Conservation (phyloP, 2,888 invertebrate genomes). For the Petrolisthes manimaculis region DNA sequence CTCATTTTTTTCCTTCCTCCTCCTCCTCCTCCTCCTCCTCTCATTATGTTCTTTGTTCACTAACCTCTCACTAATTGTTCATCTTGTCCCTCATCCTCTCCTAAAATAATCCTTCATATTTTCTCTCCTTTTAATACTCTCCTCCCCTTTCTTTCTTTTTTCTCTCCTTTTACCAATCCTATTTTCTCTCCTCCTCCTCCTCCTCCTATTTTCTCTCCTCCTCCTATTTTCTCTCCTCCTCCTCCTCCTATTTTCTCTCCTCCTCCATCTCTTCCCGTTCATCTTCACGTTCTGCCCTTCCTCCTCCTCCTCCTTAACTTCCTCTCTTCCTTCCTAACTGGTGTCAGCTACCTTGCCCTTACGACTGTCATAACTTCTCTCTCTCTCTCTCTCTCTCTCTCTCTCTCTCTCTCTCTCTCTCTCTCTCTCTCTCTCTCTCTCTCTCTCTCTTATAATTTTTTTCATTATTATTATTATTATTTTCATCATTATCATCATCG, state of each 20-base stretch:
- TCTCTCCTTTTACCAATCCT: neutral
- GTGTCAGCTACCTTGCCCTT: neutral
- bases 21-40: neutral
- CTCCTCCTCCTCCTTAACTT: neutral
- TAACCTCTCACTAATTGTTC: neutral
- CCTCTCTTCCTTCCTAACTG: neutral
- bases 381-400: neutral
- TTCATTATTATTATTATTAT: neutral
- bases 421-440: neutral
- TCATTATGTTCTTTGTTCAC: neutral
- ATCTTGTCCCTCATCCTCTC: neutral
- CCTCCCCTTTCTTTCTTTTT: neutral
- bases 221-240: neutral
- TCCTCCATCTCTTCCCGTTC: neutral
- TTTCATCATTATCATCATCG: neutral
- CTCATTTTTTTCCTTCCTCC: too few species aligned
- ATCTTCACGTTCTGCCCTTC: neutral
- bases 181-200: neutral
- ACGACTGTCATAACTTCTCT: neutral
- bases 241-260: neutral
- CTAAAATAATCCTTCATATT: neutral
- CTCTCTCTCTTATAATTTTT: constrained; percentile 2
- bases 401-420: neutral
- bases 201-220: neutral
- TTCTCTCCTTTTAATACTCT: neutral